These are phyloP conservation scores for Pongo pygmaeus DNA, from an alignment of 2,113 vertebrate species.

Conservation along the genomic window DNA sequence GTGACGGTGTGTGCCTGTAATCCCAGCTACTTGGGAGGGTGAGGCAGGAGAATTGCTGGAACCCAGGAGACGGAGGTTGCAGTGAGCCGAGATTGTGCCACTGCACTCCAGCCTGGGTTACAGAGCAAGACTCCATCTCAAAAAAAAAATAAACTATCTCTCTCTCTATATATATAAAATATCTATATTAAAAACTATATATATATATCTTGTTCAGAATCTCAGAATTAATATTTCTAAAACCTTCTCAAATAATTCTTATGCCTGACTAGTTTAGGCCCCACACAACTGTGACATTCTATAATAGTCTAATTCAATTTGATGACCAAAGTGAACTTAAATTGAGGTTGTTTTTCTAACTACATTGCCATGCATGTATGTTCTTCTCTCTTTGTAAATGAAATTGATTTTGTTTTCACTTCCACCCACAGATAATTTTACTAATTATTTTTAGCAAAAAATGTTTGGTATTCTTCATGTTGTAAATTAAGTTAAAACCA, in stretches of 20 bases:
- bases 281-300: background rate
- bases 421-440: background rate
- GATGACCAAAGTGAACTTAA: background rate
- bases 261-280: background rate
- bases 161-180: background rate
- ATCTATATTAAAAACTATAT: too few relatives aligned
- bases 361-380: background rate
- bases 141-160: background rate
- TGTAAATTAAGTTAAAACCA: background rate
- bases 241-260: background rate
- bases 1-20: too few relatives aligned
- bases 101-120: too few relatives aligned
- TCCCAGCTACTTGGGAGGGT: too few relatives aligned
- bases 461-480: background rate
- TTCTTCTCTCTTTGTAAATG: background rate
- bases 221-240: slow-evolving; percentile 25
- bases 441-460: background rate
- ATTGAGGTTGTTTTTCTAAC: background rate
- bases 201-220: background rate
- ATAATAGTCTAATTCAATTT: background rate
- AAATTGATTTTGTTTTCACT: background rate
- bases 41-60: too few relatives aligned
- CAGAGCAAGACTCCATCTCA: too few relatives aligned
- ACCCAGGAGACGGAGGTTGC: too few relatives aligned
- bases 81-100: too few relatives aligned